A percentile compares a stretch with the other conserved stretches of the same genome.
Conservation (phyloP, 2,888 invertebrate species). For the Cerastis leucographa region DNA sequence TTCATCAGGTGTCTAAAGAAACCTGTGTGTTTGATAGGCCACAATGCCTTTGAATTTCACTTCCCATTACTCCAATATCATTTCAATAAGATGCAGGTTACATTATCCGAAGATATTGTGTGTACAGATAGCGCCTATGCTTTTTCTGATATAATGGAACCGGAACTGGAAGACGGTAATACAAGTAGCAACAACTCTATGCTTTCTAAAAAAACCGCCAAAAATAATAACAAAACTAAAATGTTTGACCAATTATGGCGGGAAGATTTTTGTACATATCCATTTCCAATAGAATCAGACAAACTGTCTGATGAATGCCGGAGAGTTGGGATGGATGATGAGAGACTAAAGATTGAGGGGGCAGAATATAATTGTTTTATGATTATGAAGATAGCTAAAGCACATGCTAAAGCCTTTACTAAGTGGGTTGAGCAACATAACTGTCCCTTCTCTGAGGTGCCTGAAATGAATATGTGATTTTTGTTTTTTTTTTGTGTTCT, state of each 20-base stretch:
- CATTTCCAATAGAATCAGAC: not conserved
- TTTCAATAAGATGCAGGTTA: slow-evolving; percentile 15
- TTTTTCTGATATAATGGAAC: slow-evolving; percentile 35
- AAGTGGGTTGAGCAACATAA: slow-evolving; percentile 34
- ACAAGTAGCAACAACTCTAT: not conserved
- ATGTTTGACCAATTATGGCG: slow-evolving; percentile 11
- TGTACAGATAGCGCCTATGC: slow-evolving; percentile 39
- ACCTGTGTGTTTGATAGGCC: slow-evolving; percentile 32
- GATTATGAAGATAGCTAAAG: slow-evolving; percentile 29
- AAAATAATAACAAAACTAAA: slow-evolving; percentile 26
- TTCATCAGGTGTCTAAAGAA: slow-evolving; percentile 34
- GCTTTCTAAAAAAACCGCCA: not conserved
- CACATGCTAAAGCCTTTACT: slow-evolving; percentile 4
- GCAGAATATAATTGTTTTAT: slow-evolving; percentile 42
- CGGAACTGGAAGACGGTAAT: not conserved
- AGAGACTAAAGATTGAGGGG: slow-evolving; percentile 2
- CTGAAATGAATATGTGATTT: slow-evolving; percentile 17
- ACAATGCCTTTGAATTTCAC: slow-evolving; percentile 39
- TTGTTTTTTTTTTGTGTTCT: not conserved
- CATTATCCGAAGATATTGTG: slow-evolving; percentile 17
- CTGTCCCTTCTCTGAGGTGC: slow-evolving; percentile 30
- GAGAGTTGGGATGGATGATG: not conserved
- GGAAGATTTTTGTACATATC: slow-evolving; percentile 3
- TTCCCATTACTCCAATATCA: slow-evolving; percentile 37
- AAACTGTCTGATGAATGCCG: not conserved